Conservation (phyloP, 2,888 invertebrate genomes). For the Drosophila kambysellisi region DNA sequence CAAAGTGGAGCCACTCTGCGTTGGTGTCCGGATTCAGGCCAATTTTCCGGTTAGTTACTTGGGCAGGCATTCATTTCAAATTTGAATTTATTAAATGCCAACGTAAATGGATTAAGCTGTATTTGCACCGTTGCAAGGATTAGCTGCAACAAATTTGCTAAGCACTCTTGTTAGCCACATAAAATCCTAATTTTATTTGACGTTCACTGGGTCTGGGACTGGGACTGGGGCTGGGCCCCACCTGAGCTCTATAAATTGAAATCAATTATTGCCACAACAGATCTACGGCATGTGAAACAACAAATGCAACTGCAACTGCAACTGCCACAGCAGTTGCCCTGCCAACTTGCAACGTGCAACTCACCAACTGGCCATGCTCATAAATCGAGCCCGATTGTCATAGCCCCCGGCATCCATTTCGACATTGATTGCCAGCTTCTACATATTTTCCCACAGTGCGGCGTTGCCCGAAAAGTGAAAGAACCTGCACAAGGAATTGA, state of each 20-base stretch:
- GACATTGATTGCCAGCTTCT: conserved; percentile 80
- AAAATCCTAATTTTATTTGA: conserved; percentile 65
- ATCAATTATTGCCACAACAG: conserved; percentile 72
- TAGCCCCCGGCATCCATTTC: conserved; percentile 68
- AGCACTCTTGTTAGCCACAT: conserved; percentile 52
- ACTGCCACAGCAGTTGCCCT: conserved; percentile 2
- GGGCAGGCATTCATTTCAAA: conserved; percentile 14
- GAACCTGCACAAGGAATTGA: conserved; percentile 49
- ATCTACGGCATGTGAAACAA: conserved; percentile 72
- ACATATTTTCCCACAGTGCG: conserved; percentile 78
- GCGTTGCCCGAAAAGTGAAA: conserved; percentile 71
- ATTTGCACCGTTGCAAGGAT: conserved; percentile 28
- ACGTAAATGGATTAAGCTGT: conserved; percentile 34
- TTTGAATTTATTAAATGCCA: conserved; percentile 19
- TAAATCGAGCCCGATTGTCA: conserved; percentile 76
- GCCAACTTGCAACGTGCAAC: neutral
- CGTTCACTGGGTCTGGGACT: conserved; percentile 32
- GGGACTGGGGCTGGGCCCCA: conserved; percentile 39
- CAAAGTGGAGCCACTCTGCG: conserved; percentile 14
- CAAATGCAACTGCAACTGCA: conserved; percentile 41
- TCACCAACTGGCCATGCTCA: conserved; percentile 51
- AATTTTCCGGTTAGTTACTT: conserved; percentile 51
- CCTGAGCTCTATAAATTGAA: conserved; percentile 72
- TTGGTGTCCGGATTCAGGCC: conserved; percentile 3
- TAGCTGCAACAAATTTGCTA: conserved; percentile 44